Percentiles rank a stretch among this genome's conserved stretches.
Conservation (phyloP, 2,888 invertebrate species). For the Dasypolia templi region DNA sequence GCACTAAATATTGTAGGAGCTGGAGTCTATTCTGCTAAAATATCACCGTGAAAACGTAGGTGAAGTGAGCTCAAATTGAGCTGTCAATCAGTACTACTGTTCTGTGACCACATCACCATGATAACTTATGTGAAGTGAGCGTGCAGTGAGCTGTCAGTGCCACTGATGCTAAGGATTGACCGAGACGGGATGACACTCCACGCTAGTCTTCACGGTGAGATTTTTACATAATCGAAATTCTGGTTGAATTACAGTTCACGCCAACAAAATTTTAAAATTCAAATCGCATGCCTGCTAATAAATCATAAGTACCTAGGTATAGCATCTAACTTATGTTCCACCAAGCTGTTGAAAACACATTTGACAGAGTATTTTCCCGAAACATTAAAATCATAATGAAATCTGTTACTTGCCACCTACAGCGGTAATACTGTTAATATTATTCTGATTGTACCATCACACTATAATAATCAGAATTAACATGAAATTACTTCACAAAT, state of each 20-base stretch:
- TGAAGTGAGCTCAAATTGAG: not conserved
- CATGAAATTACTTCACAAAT: conserved; percentile 30
- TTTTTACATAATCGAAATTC: not conserved
- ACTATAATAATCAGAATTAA: conserved; percentile 41
- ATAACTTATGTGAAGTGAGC: too few species aligned
- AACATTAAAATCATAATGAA: not conserved
- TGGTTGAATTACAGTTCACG: too few species aligned
- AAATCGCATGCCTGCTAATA: not conserved
- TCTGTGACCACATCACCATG: too few species aligned
- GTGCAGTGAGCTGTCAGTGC: too few species aligned
- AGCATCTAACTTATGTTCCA: not conserved
- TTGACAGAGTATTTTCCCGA: not conserved
- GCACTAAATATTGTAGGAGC: not conserved
- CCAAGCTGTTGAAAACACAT: not conserved
- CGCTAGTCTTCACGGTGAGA: not conserved
- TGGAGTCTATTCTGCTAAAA: not conserved
- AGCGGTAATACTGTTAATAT: conserved; percentile 9
- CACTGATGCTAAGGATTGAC: too few species aligned
- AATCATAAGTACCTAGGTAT: not conserved
- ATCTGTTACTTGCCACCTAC: not conserved
- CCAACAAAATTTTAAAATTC: not conserved
- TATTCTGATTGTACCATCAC: conserved; percentile 29
- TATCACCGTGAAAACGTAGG: not conserved
- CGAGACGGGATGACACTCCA: too few species aligned
- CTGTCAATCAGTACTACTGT: not conserved